Evolutionary conservation across 1,140 invertebrate genomes (phyloP).

Genomic region (Zaprionus ornatus): DNA sequence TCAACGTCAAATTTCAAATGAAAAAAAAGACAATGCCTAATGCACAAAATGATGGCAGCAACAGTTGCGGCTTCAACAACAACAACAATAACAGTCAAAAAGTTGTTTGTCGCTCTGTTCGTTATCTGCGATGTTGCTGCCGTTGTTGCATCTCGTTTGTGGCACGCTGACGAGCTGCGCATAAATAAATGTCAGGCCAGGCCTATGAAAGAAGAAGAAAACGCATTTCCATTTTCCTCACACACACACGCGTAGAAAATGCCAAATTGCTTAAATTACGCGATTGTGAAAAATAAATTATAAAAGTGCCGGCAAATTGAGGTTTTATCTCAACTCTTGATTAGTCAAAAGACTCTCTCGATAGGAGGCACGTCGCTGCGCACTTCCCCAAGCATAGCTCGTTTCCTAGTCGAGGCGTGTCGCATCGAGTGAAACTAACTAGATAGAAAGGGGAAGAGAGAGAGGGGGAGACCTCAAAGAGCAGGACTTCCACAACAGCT

Average conservation of each 20-base stretch:
- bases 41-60: conserved; percentile 50
- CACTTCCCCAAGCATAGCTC: conserved; percentile 13
- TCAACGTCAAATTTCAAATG: conserved; percentile 37
- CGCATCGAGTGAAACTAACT: not conserved
- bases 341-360: conserved; percentile 2
- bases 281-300: conserved; percentile 53
- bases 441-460: not conserved
- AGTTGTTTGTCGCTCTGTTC: conserved; percentile 36
- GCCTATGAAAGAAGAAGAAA: conserved; percentile 56
- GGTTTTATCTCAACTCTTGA: conserved; percentile 27
- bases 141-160: conserved; percentile 41
- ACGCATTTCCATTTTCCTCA: conserved; percentile 43
- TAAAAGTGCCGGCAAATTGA: conserved; percentile 30
- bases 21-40: conserved; percentile 57
- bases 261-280: conserved; percentile 72
- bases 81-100: not conserved
- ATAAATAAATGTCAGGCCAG: conserved; percentile 60
- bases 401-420: conserved; percentile 7
- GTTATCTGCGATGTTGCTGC: conserved; percentile 22
- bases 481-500: not conserved
- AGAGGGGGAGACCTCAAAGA: not conserved
- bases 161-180: conserved; percentile 65
- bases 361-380: not conserved
- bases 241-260: not conserved
- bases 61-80: not conserved